Evolutionary conservation across 2,888 invertebrate genomes (phyloP).

Genomic region (Epinotia ramella): DNA sequence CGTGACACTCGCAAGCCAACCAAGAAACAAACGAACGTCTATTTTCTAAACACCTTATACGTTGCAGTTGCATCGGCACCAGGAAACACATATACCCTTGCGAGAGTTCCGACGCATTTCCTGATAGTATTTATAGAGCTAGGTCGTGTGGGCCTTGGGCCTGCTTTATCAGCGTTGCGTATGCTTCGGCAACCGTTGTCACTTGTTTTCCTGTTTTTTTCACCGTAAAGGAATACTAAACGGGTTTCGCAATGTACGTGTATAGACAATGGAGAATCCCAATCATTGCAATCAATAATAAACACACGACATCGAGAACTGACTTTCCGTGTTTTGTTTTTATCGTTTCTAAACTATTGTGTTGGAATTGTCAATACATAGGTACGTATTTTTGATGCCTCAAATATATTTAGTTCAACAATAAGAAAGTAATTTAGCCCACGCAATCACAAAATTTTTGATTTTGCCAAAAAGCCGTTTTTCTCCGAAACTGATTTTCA

Average conservation of each 20-base stretch:
- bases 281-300: neutral
- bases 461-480: too few relatives aligned
- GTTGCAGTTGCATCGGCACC: slow-evolving; percentile 22
- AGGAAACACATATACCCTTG: slow-evolving; percentile 36
- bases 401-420: too few relatives aligned
- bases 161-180: slow-evolving; percentile 30
- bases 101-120: slow-evolving; percentile 30
- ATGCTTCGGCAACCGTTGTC: slow-evolving; percentile 18
- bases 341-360: neutral
- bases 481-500: too few relatives aligned
- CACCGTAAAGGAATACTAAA: slow-evolving; percentile 20
- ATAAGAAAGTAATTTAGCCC: too few relatives aligned
- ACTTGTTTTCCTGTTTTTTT: slow-evolving; percentile 32
- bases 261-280: slow-evolving; percentile 2
- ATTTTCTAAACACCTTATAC: slow-evolving; percentile 25
- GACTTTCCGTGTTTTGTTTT: neutral
- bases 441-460: too few relatives aligned
- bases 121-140: slow-evolving; percentile 35
- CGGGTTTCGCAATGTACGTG: neutral
- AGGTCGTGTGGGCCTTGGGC: slow-evolving; percentile 31
- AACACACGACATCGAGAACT: neutral
- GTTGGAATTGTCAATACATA: neutral
- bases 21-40: slow-evolving; percentile 7
- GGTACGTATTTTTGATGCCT: neutral
- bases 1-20: neutral